Conservation (phyloP, 92 coral and sea anemone species). For the Hydrozoanthus gracilis region DNA sequence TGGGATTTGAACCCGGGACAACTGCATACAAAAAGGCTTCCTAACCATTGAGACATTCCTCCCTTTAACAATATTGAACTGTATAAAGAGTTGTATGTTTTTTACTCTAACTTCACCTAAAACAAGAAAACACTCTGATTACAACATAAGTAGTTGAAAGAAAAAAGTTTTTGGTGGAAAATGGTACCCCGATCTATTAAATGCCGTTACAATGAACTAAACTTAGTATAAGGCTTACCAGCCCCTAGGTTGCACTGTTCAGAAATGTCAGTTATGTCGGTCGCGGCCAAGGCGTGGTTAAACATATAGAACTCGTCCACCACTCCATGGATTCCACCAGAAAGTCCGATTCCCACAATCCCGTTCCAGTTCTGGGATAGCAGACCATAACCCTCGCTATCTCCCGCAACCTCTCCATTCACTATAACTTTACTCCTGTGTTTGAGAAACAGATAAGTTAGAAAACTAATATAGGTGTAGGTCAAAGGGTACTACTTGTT, state of each 20-base stretch:
- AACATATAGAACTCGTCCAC: conserved; percentile 94
- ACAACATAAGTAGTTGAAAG: too few relatives aligned
- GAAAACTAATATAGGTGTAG: not conserved
- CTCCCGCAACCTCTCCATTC: conserved; percentile 81
- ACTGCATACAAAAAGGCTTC: too few relatives aligned
- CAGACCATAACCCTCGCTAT: conserved; percentile 78
- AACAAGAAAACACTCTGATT: too few relatives aligned
- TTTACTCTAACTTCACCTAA: too few relatives aligned
- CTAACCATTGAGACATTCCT: too few relatives aligned
- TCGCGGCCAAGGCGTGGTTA: conserved; percentile 90
- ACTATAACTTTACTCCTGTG: conserved; percentile 75
- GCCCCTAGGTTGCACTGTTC: conserved; percentile 84
- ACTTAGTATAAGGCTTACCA: conserved; percentile 60
- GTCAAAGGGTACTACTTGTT: too few relatives aligned
- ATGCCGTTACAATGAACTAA: not conserved
- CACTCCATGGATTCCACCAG: conserved; percentile 80
- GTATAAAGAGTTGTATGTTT: too few relatives aligned
- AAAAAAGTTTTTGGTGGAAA: too few relatives aligned
- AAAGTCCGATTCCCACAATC: conserved; percentile 84
- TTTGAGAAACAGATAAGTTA: not conserved
- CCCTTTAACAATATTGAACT: too few relatives aligned
- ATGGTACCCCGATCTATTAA: too few relatives aligned
- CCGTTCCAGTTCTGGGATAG: conserved; percentile 98
- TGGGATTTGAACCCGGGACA: too few relatives aligned
- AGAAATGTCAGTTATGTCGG: conserved; percentile 81